phyloP scores from a whole-genome alignment of 2,888 invertebrate species.

The Maniola hyperantus region DNA sequence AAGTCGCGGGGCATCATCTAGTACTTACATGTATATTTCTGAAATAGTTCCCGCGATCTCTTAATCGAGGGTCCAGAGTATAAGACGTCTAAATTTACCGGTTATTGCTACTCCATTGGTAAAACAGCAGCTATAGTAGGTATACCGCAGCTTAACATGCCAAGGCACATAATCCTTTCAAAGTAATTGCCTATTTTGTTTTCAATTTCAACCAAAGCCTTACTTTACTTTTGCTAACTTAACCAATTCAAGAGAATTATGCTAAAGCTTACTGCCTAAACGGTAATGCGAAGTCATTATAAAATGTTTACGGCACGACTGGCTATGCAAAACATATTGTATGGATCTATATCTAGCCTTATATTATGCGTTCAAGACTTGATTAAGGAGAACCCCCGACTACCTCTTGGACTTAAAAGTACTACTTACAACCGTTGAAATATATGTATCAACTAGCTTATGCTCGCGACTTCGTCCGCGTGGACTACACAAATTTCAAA shows the following conservation, averaged over 20 bases:
- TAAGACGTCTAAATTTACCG: neutral
- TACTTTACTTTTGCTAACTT: constrained; percentile 42
- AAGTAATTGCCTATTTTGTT: constrained; percentile 44
- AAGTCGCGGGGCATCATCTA: too few species aligned
- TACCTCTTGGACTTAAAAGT: neutral
- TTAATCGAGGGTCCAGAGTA: neutral
- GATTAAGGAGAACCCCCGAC: neutral
- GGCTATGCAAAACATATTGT: constrained; percentile 29
- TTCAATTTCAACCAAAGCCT: constrained; percentile 42
- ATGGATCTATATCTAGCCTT: constrained; percentile 16
- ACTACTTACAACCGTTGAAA: neutral
- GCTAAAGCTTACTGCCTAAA: constrained; percentile 32
- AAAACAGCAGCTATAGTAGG: neutral
- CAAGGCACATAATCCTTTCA: constrained; percentile 38
- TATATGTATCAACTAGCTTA: too few species aligned
- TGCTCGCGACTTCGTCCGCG: too few species aligned
- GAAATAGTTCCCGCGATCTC: neutral
- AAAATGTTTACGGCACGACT: constrained; percentile 33
- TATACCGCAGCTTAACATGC: constrained; percentile 35
- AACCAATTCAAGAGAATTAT: constrained; percentile 39
- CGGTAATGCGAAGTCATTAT: constrained; percentile 35
- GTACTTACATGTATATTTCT: too few species aligned
- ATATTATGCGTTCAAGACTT: constrained; percentile 5
- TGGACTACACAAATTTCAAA: too few species aligned
- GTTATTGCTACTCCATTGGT: neutral